Base-by-base conservation (phyloP, 2,888 invertebrate genomes). In the Cosmopolites sordidus region DNA sequence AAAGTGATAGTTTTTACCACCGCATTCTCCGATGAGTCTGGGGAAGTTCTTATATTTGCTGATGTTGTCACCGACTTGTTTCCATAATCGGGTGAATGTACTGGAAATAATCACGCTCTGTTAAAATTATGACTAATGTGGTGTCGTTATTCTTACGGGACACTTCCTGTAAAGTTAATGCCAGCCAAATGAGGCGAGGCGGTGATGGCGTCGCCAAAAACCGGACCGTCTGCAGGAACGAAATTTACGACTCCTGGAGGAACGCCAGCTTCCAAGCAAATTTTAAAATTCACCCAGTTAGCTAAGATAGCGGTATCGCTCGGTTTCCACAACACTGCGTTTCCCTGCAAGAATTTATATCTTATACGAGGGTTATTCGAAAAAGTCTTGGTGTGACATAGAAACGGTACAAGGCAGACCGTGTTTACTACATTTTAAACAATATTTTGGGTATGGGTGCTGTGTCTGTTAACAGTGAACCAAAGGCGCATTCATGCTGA, bases 1-100 rank as follows among this genome's bases (percentile, higher is more conserved):
- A 67, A 99, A 95, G 73, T 99, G 99, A 74, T 90, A 99, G 76
- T 99, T 99, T 75, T 99, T 99, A 18, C 99, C 99, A 47, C 99
- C 99, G 74, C 97, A 98, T 77, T 99, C 99, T 55, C 92, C 89
- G 65, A 97, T 88, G 48, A 99, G 76, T 60, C 96, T 83, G 0
- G 99, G 99, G 73, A 94, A 99, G 69, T 92, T 92, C 39, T 75
- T 79, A 73, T 96, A 99, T 1, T 74, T 81, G 62, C 82, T 79
- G 39, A 99, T 80, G 70, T 97, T 97, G 58, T 89, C 78, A 14
- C 92, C 96, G 22, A 97, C 93, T 73, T 91, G 89, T 63, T 84
- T 84, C 97, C 97, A 99, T 41, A 99, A 74, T 64, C 88, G 84
- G 69, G 89, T 89, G 73, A 97, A 97, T 16, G 96, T 97, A 54